Evolutionary conservation across 2,888 invertebrate species (phyloP), one percentile per base, ranked within the genome.

Genomic region (Eilema sororculum): DNA sequence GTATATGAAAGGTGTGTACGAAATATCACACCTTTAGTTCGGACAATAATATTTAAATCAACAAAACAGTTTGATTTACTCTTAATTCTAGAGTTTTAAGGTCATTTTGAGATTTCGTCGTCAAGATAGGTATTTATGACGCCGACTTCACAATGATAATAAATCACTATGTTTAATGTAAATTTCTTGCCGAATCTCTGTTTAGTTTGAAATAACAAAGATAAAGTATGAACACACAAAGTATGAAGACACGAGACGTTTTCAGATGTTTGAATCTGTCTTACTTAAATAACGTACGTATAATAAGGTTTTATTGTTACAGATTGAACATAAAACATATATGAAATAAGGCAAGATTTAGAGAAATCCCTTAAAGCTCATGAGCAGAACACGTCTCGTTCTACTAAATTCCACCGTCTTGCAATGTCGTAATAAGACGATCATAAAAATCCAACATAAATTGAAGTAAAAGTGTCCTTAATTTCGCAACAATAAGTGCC

Each of bases 291-390:
- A 52, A 52, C 52, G n/a, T 20, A 52, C 52, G 52, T 52, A 52
- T 52, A 81, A 83, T 82, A 83, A 84, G 79, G 77, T 82, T 85
- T 81, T 84, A 82, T 80, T 73, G 82, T 83, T 77, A 82, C 80
- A 82, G 80, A 84, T 84, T 81, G 79, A 78, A 79, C 52, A 52
- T 52, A 52, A 52, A 52, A n/a, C 52, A 52, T 80, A 71, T 71
- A 65, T 69, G 74, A 76, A 68, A 75, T 76, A 69, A 72, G 77
- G 78, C 69, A 70, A 72, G 75, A 79, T 81, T 81, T 75, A 71
- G 62, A 73, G 75, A 63, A 78, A 77, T 76, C 76, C 79, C 71
- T 70, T 25, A 74, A 81, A 83, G 81, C 78, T 80, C 77, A 74
- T 75, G 73, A 79, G 77, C 58, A 74, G 75, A 74, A 78, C 79